Evolutionary conservation across 2,113 vertebrate species (phyloP).

Genomic region (Nothobranchius kuhntae): DNA sequence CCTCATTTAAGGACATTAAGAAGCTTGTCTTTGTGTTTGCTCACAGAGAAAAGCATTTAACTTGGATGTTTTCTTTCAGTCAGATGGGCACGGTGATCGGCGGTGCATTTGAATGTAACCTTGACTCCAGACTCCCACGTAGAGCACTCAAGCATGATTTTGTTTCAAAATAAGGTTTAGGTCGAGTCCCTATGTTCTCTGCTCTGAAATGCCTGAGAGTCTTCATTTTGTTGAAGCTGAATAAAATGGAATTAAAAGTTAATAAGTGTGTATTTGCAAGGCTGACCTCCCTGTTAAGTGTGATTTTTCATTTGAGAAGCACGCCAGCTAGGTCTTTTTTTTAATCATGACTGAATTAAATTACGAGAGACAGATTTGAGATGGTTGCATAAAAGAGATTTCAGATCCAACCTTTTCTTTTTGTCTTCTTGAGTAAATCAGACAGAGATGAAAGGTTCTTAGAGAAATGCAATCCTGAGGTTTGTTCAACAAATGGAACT

Average conservation of each 20-base stretch:
- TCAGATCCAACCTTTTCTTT: neutral
- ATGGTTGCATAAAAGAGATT: conserved; percentile 10
- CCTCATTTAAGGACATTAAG: conserved; percentile 14
- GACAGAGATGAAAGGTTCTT: conserved; percentile 16
- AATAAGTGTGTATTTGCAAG: neutral
- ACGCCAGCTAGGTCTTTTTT: neutral
- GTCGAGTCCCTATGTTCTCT: conserved; percentile 18
- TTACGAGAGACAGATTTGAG: neutral
- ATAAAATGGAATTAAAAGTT: neutral
- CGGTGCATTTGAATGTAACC: conserved; percentile 6
- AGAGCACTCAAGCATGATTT: conserved; percentile 1
- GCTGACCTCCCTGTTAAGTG: neutral
- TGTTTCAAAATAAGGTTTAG: conserved; percentile 15
- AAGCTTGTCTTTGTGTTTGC: neutral
- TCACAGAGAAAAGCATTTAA: neutral
- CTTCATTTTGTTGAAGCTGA: neutral
- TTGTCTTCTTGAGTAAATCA: conserved; percentile 1
- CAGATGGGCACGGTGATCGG: conserved; percentile 1
- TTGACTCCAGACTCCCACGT: conserved; percentile 30
- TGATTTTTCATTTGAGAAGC: conserved; percentile 1
- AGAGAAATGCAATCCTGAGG: neutral
- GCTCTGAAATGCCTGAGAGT: conserved; percentile 1
- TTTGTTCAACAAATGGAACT: neutral
- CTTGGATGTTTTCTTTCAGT: conserved; percentile 3
- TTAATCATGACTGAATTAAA: conserved; percentile 6